phyloP scores from a whole-genome alignment of 1,140 invertebrate genomes.

The Drosophila pseudoananassae region DNA sequence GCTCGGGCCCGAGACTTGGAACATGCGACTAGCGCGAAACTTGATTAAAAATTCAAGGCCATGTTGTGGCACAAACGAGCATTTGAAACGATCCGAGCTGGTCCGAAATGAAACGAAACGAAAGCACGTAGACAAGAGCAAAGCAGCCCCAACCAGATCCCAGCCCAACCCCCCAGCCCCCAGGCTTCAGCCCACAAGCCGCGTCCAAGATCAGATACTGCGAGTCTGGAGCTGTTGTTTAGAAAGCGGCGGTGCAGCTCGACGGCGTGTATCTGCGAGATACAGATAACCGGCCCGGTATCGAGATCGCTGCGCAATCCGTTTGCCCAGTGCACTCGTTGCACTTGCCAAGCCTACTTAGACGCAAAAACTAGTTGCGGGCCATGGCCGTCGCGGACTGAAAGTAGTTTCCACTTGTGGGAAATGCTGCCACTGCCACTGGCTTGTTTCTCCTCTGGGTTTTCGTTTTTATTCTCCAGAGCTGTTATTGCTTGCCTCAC shows the following conservation, averaged over 20 bases:
- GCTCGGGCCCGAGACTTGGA: constrained; percentile 32
- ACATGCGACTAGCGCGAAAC: constrained; percentile 58
- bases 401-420: constrained; percentile 42
- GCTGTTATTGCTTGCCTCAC: too few relatives aligned
- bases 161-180: constrained; percentile 16
- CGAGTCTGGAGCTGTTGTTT: constrained; percentile 50
- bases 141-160: constrained; percentile 7
- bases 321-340: constrained; percentile 66
- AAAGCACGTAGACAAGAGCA: constrained; percentile 38
- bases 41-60: constrained; percentile 83
- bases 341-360: constrained; percentile 56
- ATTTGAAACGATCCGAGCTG: constrained; percentile 54
- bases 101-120: constrained; percentile 22
- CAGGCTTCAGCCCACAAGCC: constrained; percentile 8
- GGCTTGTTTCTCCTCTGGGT: constrained; percentile 9
- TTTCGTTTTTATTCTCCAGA: constrained; percentile 19
- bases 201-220: neutral
- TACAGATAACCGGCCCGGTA: constrained; percentile 28
- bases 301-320: constrained; percentile 37
- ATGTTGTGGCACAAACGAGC: constrained; percentile 69
- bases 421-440: constrained; percentile 26
- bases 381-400: constrained; percentile 15
- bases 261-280: constrained; percentile 41
- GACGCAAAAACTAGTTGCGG: constrained; percentile 52
- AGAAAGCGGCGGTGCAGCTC: constrained; percentile 62